phyloP scores from a whole-genome alignment of 1,140 invertebrate genomes.

The Manduca sexta region DNA sequence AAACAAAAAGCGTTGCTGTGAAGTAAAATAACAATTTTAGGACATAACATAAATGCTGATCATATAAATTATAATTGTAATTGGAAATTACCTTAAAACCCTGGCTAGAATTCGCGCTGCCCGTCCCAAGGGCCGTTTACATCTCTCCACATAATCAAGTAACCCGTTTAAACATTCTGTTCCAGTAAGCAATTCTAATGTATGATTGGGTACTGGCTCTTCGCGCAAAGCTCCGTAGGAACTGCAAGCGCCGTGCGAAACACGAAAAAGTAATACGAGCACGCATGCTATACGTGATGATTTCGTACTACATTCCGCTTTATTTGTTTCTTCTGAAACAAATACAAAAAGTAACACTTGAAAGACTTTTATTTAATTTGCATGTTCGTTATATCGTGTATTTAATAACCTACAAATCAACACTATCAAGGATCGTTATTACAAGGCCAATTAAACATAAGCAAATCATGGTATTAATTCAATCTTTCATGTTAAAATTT shows the following conservation, averaged over 20 bases:
- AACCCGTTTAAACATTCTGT: slow-evolving; percentile 51
- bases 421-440: no score
- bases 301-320: slow-evolving; percentile 30
- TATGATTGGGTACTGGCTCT: slow-evolving; percentile 32
- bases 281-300: slow-evolving; percentile 51
- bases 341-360: not conserved
- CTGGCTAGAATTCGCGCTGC: slow-evolving; percentile 56
- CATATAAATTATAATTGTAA: not conserved
- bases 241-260: slow-evolving; percentile 44
- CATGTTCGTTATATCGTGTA: no score
- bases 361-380: no score
- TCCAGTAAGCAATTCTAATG: slow-evolving; percentile 42
- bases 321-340: slow-evolving; percentile 29
- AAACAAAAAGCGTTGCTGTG: slow-evolving; percentile 55
- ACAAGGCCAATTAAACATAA: no score
- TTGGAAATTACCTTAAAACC: slow-evolving; percentile 46
- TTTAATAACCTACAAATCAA: no score
- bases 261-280: slow-evolving; percentile 50
- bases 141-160: slow-evolving; percentile 55
- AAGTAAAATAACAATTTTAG: slow-evolving; percentile 20
- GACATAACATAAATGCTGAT: not conserved
- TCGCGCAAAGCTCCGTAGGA: slow-evolving; percentile 24
- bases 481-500: not conserved
- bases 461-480: no score
- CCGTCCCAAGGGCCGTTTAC: slow-evolving; percentile 51